Evolutionary conservation across 2,113 vertebrate species (phyloP), one percentile per base, ranked within the genome.

Genomic region (Herpetotheres cachinnans): DNA sequence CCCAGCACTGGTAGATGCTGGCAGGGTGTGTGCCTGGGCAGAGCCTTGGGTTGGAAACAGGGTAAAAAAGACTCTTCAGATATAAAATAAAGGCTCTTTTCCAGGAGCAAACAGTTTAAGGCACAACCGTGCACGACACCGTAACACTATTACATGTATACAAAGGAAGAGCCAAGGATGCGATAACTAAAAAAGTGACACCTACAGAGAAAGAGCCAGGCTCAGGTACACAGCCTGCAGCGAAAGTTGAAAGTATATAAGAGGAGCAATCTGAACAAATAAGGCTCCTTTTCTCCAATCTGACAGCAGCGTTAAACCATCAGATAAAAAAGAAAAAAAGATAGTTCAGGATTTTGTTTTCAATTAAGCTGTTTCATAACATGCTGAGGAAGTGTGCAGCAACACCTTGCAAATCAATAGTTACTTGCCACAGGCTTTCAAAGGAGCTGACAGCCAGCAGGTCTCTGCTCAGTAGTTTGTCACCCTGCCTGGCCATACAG

Each of bases 341-440:
- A 5, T 16, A 47, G 30, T 52, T 79, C 12, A 63, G 44, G 27
- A 61, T 77, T 92, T 88, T 82, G 40, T 86, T 93, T 95, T 93
- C 90, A 92, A 90, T 90, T 88, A 95, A 86, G 30, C 15, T 78
- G 49, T 90, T 96, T 89, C 46, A 46, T 76, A 94, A 91, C 52
- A 50, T 0, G 2, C 66, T 44, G 65, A 70, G 50, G 59, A 91
- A 89, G 34, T 0, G 9, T 29, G 38, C 56, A 88, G 50, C 66
- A 83, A 6, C 25, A 69, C 67, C 92, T 70, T 83, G 49, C 50
- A 66, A 77, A 95, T 95, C 82, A 72, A 70, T 86, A 83, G 89
- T 49, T 62, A 29, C 36, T 90, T 72, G 62, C 66, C 40, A 73
- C 2, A 1, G 78, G 13, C 42, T 67, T 87, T 78, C 55, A 81